These are phyloP conservation scores for Coturnix japonica DNA, from an alignment of 2,113 vertebrate genomes.

Conservation along the genomic window DNA sequence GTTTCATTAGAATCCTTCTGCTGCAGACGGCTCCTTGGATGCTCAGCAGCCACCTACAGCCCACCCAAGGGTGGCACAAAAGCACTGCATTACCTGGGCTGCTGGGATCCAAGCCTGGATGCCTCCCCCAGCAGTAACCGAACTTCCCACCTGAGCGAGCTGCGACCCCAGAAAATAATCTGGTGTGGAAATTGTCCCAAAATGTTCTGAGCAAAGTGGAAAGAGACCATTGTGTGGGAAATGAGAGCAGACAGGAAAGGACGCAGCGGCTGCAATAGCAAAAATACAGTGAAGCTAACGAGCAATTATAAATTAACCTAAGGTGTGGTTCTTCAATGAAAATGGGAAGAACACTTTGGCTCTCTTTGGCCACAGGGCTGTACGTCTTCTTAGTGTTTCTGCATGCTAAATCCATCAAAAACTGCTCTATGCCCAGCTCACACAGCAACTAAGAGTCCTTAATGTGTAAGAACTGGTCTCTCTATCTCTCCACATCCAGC, in stretches of 20 bases:
- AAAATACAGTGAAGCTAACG: neutral
- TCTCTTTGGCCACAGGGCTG: neutral
- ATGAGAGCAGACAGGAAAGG: neutral
- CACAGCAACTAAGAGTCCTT: neutral
- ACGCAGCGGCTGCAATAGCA: neutral
- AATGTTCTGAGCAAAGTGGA: neutral
- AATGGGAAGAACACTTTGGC: neutral
- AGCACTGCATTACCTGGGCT: neutral
- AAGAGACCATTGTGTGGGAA: neutral
- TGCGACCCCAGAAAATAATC: neutral
- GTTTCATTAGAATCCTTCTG: neutral
- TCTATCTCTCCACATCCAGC: neutral
- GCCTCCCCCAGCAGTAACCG: accelerated
- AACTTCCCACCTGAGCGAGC: neutral
- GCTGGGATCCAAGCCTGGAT: neutral
- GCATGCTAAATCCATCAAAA: neutral
- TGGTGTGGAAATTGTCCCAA: neutral
- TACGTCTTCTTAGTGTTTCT: neutral
- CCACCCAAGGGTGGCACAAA: neutral
- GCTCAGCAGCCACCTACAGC: too few relatives aligned
- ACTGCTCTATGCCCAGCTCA: neutral
- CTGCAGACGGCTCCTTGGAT: neutral
- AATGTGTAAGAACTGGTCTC: neutral
- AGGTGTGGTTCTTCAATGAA: neutral
- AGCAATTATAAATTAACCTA: neutral